Conservation (phyloP, 2,797 vertebrate species). For the Eulemur rubriventer region DNA sequence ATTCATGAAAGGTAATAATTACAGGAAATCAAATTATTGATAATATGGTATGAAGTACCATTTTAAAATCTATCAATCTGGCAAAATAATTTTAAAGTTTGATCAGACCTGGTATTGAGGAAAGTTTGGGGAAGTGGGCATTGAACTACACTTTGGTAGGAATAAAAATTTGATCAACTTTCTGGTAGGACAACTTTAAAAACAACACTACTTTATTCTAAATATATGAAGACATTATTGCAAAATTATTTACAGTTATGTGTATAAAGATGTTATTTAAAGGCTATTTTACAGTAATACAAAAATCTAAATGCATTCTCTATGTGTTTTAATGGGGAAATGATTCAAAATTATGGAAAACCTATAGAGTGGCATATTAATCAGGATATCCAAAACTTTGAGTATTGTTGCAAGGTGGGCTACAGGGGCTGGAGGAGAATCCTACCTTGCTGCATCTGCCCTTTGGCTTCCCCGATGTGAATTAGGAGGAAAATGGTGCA, state of each 20-base stretch:
- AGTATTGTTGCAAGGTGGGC: not conserved
- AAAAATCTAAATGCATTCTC: not conserved
- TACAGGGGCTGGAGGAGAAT: not conserved
- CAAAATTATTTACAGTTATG: not conserved
- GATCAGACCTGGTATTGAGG: not conserved
- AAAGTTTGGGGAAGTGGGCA: not conserved
- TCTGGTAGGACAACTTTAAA: not conserved
- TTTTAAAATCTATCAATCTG: not conserved
- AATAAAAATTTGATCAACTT: not conserved
- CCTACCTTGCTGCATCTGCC: not conserved
- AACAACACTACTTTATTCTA: not conserved
- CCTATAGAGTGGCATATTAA: not conserved
- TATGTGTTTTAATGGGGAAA: not conserved
- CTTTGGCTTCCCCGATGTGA: not conserved
- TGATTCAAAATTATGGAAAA: not conserved
- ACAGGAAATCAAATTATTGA: slow-evolving; percentile 26
- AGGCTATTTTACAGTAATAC: not conserved
- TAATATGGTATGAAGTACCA: not conserved
- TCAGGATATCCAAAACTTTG: not conserved
- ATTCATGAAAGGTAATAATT: not conserved
- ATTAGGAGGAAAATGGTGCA: not conserved
- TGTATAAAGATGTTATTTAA: not conserved
- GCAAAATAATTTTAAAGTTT: not conserved
- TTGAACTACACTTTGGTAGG: not conserved
- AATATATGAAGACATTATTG: not conserved